Evolutionary conservation across 2,797 vertebrate species (phyloP).

Genomic region (Discoglossus pictus): DNA sequence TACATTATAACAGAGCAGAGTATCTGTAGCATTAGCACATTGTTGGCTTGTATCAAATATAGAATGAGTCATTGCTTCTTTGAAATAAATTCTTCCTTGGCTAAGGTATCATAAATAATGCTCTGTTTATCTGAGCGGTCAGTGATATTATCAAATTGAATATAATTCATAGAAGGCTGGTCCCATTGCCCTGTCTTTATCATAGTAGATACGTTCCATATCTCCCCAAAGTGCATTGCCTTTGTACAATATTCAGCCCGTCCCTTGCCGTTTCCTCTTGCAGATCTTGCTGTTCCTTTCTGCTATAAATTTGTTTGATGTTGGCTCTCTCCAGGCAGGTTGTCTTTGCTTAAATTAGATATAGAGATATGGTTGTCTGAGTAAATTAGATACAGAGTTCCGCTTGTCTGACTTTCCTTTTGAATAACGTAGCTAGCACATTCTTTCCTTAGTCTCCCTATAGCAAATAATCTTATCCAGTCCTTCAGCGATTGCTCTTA

Average conservation of each 20-base stretch:
- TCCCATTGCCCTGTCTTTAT: neutral
- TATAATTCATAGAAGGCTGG: neutral
- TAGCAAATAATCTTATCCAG: neutral
- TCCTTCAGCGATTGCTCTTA: neutral
- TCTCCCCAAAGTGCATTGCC: slow-evolving; percentile 11
- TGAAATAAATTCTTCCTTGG: neutral
- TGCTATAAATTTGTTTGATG: slow-evolving; percentile 37
- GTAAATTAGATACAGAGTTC: slow-evolving; percentile 45
- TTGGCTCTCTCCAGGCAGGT: slow-evolving; percentile 23
- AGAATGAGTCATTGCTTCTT: neutral
- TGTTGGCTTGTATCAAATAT: too few relatives aligned
- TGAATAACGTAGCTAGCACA: slow-evolving; percentile 4
- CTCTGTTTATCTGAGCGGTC: neutral
- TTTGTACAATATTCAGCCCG: neutral
- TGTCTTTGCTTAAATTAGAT: slow-evolving; percentile 38
- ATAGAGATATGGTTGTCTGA: slow-evolving; percentile 45
- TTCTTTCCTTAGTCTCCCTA: neutral
- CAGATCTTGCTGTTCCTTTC: slow-evolving; percentile 12
- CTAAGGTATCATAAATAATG: too few relatives aligned
- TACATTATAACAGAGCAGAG: slow-evolving; percentile 1
- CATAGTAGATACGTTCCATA: neutral
- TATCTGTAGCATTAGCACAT: neutral
- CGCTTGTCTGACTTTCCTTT: slow-evolving; percentile 26
- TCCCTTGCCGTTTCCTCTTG: neutral
- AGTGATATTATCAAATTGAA: neutral